Evolutionary conservation across 2,113 vertebrate species (phyloP).

Genomic region (Psilopogon haemacephalus): DNA sequence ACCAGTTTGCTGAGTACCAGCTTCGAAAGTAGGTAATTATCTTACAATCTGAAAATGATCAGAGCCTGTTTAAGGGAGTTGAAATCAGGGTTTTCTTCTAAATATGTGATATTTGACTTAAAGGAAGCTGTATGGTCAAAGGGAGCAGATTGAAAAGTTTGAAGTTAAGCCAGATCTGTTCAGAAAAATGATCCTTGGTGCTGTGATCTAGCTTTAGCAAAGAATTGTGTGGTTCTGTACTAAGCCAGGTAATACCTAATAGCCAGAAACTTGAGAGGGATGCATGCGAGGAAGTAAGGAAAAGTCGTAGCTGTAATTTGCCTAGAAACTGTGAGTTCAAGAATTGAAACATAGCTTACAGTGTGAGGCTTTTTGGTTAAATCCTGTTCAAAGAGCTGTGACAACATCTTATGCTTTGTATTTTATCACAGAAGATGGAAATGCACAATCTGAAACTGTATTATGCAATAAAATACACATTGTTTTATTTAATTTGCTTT

Average conservation of each 20-base stretch:
- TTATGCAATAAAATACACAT: not conserved
- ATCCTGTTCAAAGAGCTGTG: not conserved
- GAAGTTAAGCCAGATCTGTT: not conserved
- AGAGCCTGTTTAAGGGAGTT: not conserved
- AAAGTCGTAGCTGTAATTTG: not conserved
- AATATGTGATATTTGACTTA: not conserved
- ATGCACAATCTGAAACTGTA: not conserved
- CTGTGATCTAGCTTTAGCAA: not conserved
- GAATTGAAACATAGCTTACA: not conserved
- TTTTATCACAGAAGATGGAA: not conserved
- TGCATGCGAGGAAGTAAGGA: not conserved
- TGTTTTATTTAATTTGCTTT: too few species aligned
- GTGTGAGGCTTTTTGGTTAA: not conserved
- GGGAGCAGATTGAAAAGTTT: not conserved
- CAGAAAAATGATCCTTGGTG: not conserved
- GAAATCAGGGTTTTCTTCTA: not conserved
- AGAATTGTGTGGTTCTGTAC: not conserved
- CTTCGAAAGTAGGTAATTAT: not conserved
- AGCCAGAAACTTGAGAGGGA: not conserved
- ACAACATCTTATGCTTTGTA: not conserved
- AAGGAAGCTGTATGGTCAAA: not conserved
- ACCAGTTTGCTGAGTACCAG: not conserved
- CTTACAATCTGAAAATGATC: not conserved
- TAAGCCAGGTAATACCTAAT: not conserved
- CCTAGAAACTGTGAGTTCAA: not conserved